phyloP scores from a whole-genome alignment of 2,888 invertebrate genomes.

The Melolontha melolontha region DNA sequence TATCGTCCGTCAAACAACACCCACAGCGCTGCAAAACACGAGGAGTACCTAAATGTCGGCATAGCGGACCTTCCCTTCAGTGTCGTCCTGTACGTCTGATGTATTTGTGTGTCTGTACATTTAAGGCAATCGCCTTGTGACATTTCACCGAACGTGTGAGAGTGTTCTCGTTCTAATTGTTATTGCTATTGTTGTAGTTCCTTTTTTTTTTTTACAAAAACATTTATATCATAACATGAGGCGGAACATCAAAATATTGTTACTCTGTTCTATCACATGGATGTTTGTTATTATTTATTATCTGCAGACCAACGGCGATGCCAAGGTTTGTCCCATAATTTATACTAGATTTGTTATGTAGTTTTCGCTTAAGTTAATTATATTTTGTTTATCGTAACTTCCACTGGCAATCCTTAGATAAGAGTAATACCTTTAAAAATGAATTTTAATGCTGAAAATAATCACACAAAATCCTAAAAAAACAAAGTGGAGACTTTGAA shows the following conservation, averaged over 20 bases:
- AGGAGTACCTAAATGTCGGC: constrained; percentile 48
- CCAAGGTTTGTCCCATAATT: constrained; percentile 65
- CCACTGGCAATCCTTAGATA: too few species aligned
- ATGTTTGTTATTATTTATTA: constrained; percentile 75
- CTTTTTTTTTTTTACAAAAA: constrained; percentile 43
- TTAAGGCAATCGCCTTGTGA: constrained; percentile 8
- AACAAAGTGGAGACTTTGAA: too few species aligned
- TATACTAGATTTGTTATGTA: too few species aligned
- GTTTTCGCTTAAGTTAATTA: too few species aligned
- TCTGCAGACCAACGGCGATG: constrained; percentile 69
- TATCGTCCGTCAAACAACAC: constrained; percentile 33
- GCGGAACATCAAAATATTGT: constrained; percentile 73
- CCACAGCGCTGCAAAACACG: constrained; percentile 47
- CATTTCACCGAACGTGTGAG: constrained; percentile 1
- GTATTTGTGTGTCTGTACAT: constrained; percentile 9
- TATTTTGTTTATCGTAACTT: too few species aligned
- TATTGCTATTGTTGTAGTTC: constrained; percentile 1
- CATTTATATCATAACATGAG: constrained; percentile 63
- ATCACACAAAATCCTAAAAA: too few species aligned
- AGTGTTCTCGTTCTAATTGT: not conserved
- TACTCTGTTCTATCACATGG: constrained; percentile 73
- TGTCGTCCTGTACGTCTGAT: constrained; percentile 44
- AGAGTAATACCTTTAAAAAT: too few species aligned
- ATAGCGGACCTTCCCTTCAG: constrained; percentile 36
- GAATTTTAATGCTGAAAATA: too few species aligned